phyloP scores from a whole-genome alignment of 2,113 vertebrate genomes.

The Clinocottus analis region DNA sequence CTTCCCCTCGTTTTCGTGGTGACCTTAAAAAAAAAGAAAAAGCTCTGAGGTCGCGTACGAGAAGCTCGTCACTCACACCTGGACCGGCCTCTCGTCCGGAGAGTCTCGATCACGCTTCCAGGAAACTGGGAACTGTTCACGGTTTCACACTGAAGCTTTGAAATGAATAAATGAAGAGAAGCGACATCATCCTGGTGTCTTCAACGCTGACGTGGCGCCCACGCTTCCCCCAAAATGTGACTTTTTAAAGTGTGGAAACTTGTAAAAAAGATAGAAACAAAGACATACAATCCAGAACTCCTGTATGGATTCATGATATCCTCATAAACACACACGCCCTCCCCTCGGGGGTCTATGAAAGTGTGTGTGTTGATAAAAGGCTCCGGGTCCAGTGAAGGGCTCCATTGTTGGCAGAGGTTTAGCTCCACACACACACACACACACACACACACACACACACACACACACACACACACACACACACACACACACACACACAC shows the following conservation, averaged over 20 bases:
- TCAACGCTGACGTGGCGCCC: too few relatives aligned
- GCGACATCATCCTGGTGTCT: too few relatives aligned
- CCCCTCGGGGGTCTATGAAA: constrained; percentile 28
- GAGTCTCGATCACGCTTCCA: too few relatives aligned
- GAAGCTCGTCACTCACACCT: constrained; percentile 54
- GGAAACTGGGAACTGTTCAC: too few relatives aligned
- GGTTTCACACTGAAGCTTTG: too few relatives aligned
- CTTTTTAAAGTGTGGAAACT: not conserved
- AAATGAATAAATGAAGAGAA: too few relatives aligned
- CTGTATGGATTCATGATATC: not conserved
- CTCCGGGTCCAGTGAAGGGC: constrained; percentile 82
- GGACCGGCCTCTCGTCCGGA: too few relatives aligned
- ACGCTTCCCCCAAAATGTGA: too few relatives aligned
- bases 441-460: not conserved
- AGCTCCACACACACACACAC: constrained; percentile 49
- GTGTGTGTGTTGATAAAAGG: constrained; percentile 81
- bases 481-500: not conserved
- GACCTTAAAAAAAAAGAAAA: constrained; percentile 4
- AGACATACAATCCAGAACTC: constrained; percentile 7
- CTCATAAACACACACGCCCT: constrained; percentile 7
- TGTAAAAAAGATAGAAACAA: constrained; percentile 11
- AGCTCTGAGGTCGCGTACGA: constrained; percentile 22
- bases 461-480: not conserved
- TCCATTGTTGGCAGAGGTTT: constrained; percentile 79
- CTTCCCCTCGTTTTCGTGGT: constrained; percentile 20